These are phyloP conservation scores for Ecliptopera silaceata DNA, from an alignment of 2,888 invertebrate species.

Conservation along the genomic window DNA sequence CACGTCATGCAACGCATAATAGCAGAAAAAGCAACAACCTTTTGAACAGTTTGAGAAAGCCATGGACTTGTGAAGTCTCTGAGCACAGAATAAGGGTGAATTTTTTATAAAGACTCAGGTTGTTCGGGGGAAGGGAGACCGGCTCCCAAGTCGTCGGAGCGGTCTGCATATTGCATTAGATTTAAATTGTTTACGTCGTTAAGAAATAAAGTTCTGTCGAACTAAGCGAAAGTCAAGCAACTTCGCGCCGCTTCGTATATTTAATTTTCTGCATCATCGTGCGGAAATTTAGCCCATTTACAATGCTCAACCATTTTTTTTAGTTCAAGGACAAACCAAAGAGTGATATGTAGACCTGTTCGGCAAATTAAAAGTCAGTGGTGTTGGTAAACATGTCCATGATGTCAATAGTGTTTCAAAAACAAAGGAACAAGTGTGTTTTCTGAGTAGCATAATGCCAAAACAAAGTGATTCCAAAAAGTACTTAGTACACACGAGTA, in stretches of 20 bases:
- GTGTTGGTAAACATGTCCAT: too few species aligned
- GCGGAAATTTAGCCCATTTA: slow-evolving; percentile 29
- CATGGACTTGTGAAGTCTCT: slow-evolving; percentile 45
- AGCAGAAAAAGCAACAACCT: slow-evolving; percentile 41
- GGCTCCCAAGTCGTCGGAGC: slow-evolving; percentile 55
- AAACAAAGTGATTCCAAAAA: too few species aligned
- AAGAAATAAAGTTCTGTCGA: slow-evolving; percentile 72
- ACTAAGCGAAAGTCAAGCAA: slow-evolving; percentile 57
- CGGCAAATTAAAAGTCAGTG: too few species aligned
- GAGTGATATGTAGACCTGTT: too few species aligned
- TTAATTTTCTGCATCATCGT: slow-evolving; percentile 53
- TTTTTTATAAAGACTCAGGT: slow-evolving; percentile 71
- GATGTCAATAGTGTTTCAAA: too few species aligned
- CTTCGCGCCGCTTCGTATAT: slow-evolving; percentile 49
- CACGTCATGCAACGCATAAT: slow-evolving; percentile 35
- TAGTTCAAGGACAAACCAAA: neutral
- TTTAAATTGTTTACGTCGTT: slow-evolving; percentile 82
- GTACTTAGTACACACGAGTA: too few species aligned
- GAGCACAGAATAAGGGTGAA: slow-evolving; percentile 62
- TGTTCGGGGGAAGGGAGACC: slow-evolving; percentile 42
- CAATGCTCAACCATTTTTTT: neutral
- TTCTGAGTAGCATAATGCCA: too few species aligned
- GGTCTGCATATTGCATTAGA: slow-evolving; percentile 79
- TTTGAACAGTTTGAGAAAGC: slow-evolving; percentile 44
- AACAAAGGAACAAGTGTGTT: too few species aligned